phyloP scores from a whole-genome alignment of 2,888 invertebrate species.

The Adelognathus sp. region DNA sequence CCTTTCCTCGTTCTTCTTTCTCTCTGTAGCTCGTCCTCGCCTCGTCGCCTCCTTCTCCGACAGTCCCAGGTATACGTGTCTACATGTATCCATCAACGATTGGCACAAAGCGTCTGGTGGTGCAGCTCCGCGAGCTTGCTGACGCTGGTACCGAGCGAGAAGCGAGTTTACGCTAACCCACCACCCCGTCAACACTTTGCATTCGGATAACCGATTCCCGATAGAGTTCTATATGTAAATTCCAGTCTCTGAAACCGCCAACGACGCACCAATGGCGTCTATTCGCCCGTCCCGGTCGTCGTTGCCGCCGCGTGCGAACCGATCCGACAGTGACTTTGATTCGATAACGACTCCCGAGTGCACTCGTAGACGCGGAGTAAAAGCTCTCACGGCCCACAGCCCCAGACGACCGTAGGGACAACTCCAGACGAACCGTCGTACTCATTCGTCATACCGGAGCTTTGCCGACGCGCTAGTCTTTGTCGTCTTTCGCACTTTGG shows the following conservation, averaged over 20 bases:
- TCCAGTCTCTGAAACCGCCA: neutral
- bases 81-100: conserved; percentile 7
- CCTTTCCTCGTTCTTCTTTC: neutral
- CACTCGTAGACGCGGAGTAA: neutral
- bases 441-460: neutral
- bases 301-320: neutral
- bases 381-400: conserved; percentile 5
- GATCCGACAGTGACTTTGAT: conserved; percentile 59
- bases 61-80: neutral
- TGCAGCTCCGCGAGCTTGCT: neutral
- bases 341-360: conserved; percentile 58
- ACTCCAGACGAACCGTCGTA: neutral
- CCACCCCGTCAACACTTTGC: neutral
- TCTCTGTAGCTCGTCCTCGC: neutral
- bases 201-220: conserved; percentile 1
- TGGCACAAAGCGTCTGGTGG: neutral
- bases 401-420: too few relatives aligned
- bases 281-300: neutral
- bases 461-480: conserved; percentile 4
- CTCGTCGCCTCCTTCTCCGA: neutral
- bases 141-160: neutral
- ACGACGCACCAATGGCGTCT: conserved; percentile 22
- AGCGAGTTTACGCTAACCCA: neutral
- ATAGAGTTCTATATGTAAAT: conserved; percentile 46
- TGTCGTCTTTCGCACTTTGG: neutral